Percentiles rank a stretch among this genome's conserved stretches.
Conservation (phyloP, 2,797 vertebrate genomes). For the Prunella strophiata region DNA sequence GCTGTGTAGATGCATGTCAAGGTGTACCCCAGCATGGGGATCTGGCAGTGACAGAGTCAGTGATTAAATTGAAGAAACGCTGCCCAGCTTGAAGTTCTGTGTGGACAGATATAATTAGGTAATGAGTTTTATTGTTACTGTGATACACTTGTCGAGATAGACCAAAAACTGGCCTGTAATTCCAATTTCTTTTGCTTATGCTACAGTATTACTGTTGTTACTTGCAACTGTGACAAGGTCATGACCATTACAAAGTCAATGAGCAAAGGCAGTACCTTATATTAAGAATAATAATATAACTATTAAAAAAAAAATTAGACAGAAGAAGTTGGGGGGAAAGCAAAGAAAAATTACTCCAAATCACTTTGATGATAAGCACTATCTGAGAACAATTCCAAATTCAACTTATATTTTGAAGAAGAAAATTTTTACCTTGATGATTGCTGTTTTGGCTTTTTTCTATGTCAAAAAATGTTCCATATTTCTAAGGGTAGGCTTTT, state of each 20-base stretch:
- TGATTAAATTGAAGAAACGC: neutral
- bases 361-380: neutral
- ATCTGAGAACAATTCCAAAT: neutral
- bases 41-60: neutral
- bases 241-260: neutral
- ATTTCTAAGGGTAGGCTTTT: neutral
- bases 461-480: neutral
- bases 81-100: neutral
- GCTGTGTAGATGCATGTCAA: neutral
- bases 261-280: neutral
- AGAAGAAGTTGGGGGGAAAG: fast-evolving
- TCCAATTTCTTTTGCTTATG: neutral
- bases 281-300: neutral
- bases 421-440: neutral
- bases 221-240: neutral
- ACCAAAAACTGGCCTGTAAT: neutral
- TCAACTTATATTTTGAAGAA: neutral
- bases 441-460: fast-evolving
- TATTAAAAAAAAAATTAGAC: neutral
- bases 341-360: neutral
- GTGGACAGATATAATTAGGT: neutral
- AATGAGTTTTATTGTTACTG: neutral
- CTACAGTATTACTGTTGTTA: neutral
- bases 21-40: fast-evolving
- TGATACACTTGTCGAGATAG: neutral